Evolutionary conservation across 2,797 vertebrate genomes (phyloP), one percentile per base, ranked within the genome.

Genomic region (Typhlichthys subterraneus): DNA sequence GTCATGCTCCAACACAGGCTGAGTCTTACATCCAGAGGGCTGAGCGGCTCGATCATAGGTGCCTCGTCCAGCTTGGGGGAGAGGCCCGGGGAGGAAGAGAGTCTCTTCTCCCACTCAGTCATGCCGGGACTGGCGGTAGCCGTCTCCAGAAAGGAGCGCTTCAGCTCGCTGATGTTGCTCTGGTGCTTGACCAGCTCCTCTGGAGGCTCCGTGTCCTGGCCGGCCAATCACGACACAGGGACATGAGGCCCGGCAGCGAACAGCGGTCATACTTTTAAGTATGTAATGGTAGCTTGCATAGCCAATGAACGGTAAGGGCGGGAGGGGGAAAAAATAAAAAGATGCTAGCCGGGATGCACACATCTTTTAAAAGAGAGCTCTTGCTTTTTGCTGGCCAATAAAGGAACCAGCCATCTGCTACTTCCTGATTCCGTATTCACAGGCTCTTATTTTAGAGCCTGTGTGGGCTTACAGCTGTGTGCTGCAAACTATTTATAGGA

Each of bases 101-200:
- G 95, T 57, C 96, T 94, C 88, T 94, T 95, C 80, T 98, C 97
- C 96, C 97, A 98, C 67, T 99, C 97, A 0, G 94, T 96, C 15
- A 89, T 88, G 50, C 93, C 88, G 12, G 89, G 74, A 1, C 76
- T 77, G 84, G 92, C 86, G 74, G 83, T 80, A 33, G 92, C 92
- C 5, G 93, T 95, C 92, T 98, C 95, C 91, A 99, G 90, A 92
- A 98, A 98, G 79, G 94, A 97, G 83, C 96, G 93, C 92, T 98
- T 99, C 92, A 99, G 90, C 82, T 98, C 94, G 50, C 94, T 96
- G 90, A 99, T 95, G 91, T 95, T 96, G 63, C 91, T 95, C 73
- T 97, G 96, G 84, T 97, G 96, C 87, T 96, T 96, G 92, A 93
- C 89, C 81, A 97, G 83, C 75, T 96, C 95, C 48, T 93, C 92